A percentile compares a stretch with the other conserved stretches of the same genome.
Conservation (phyloP, 2,113 vertebrate species). For the Callopanchax toddi region DNA sequence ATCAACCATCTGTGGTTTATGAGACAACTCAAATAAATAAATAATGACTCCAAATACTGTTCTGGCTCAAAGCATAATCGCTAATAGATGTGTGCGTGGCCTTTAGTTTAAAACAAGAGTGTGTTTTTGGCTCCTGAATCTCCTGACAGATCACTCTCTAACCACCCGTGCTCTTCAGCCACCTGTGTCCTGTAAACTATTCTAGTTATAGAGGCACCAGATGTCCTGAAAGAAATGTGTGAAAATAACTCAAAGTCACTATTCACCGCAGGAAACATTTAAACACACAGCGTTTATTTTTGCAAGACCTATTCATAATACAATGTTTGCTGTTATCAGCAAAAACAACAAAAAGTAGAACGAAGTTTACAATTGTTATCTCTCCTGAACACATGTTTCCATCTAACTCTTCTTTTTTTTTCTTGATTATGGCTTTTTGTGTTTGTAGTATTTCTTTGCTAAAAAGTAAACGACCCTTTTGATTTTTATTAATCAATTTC, state of each 20-base stretch:
- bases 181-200: conserved; percentile 55
- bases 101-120: conserved; percentile 55
- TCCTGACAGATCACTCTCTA: conserved; percentile 26
- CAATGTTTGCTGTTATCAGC: neutral
- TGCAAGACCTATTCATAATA: neutral
- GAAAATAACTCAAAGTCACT: conserved; percentile 14
- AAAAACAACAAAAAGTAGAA: conserved; percentile 1
- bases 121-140: conserved; percentile 30
- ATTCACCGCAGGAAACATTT: neutral
- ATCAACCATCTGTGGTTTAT: conserved; percentile 51
- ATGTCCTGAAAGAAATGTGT: conserved; percentile 36
- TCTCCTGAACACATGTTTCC: no score
- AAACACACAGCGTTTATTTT: conserved; percentile 5
- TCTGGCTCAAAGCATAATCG: conserved; percentile 25
- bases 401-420: no score
- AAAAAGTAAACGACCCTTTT: no score
- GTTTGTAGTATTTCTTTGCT: no score
- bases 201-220: conserved; percentile 29
- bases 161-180: conserved; percentile 31
- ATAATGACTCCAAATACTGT: neutral
- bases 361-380: neutral
- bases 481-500: no score
- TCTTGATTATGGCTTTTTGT: no score
- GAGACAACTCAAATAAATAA: conserved; percentile 23
- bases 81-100: conserved; percentile 37